Evolutionary conservation across 2,797 vertebrate species (phyloP).

Genomic region (Microcaecilia unicolor): DNA sequence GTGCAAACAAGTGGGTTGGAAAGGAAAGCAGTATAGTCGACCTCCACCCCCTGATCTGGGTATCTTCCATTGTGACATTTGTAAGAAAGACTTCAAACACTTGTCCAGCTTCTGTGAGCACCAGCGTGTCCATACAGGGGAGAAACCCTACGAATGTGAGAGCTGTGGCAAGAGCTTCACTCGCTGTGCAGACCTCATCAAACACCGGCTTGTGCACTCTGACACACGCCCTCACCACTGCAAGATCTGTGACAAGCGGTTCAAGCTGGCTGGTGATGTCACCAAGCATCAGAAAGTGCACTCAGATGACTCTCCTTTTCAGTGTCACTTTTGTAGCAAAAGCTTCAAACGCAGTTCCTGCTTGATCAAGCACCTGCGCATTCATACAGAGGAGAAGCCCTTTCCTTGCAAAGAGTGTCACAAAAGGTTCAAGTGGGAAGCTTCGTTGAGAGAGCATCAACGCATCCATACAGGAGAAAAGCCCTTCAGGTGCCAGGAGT

Average conservation of each 20-base stretch:
- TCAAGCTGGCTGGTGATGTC: neutral
- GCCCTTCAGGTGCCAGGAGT: neutral
- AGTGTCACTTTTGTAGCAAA: neutral
- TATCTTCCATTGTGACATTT: neutral
- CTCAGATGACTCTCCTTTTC: neutral
- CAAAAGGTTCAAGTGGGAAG: constrained; percentile 17
- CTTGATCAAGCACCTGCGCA: neutral
- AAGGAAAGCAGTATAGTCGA: neutral
- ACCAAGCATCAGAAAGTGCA: constrained; percentile 1
- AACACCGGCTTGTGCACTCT: constrained; percentile 15
- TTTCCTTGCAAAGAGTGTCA: neutral
- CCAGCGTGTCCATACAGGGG: constrained; percentile 2
- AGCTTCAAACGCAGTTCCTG: neutral
- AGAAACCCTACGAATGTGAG: neutral
- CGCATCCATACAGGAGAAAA: constrained; percentile 1
- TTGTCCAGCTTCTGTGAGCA: constrained; percentile 15
- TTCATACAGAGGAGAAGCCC: neutral
- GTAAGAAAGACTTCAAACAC: constrained; percentile 10
- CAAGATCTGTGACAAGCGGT: neutral
- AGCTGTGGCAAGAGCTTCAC: neutral
- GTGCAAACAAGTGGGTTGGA: neutral
- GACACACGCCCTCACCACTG: constrained; percentile 1
- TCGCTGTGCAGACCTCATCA: constrained; percentile 9
- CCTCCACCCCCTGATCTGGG: too few species aligned
- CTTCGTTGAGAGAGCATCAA: constrained; percentile 7